Evolutionary conservation across 2,888 invertebrate species (phyloP), one percentile per base, ranked within the genome.

Genomic region (Tanytarsus gracilentus): DNA sequence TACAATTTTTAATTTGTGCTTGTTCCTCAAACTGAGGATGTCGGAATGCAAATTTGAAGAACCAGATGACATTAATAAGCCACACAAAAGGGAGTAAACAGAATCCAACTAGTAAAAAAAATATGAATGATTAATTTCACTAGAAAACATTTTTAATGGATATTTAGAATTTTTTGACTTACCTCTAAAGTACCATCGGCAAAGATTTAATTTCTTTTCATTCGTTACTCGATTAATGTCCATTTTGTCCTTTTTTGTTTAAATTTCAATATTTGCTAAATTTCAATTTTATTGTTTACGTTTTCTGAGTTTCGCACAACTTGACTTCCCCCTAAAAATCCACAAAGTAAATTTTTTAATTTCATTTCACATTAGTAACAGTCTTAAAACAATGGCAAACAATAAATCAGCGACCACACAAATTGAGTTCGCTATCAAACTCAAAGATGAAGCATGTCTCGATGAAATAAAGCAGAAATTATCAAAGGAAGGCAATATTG

Each of bases 21-120:
- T 96, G 95, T 72, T 96, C 89, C 8, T 88, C 85, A 70, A 82
- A 96, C 0, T 81, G 76, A 2, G 89, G 86, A 67, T 83, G 86
- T 7, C 78, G 66, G 68, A 94, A 96, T 0, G 94, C 96, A 70
- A 94, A 92, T 64, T 79, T 81, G 69, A 87, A 91, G 74, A 96
- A 96, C 96, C 96, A 97, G 51, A 90, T 75, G 0, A 85, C 81
- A 71, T 96, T 96, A 2, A 96, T 85, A 2, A 88, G 82, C 96
- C 96, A 96, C 18, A 95, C 80, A 69, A 96, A 93, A 0, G 96
- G 96, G 18, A 96, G 76, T 4, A 90, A 72, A 0, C 84, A 80
- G 71, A 90, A 92, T 1, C 96, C 96, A 75, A 83, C 95, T 93
- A 71, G 53, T 79, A 79, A 30, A 26, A 5, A 36, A 36, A 36